Percentiles rank a stretch among this genome's conserved stretches.
These are phyloP conservation scores for Plebejus argus DNA, from an alignment of 2,888 invertebrate species.

Conservation along the genomic window DNA sequence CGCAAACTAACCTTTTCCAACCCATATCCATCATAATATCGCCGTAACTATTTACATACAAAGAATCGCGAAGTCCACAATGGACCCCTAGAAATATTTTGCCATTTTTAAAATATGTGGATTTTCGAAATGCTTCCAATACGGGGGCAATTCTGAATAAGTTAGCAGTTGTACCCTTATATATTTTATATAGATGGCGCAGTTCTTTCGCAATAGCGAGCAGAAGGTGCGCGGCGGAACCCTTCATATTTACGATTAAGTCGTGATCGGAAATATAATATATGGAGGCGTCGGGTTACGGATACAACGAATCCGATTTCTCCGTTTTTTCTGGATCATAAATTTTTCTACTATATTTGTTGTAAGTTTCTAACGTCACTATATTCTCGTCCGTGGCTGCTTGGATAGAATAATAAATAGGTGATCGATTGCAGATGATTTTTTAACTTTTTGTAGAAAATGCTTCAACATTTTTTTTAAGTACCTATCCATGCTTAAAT, in stretches of 20 bases:
- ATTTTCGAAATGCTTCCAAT: slow-evolving; percentile 18
- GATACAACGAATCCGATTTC: slow-evolving; percentile 35
- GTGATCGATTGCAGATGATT: background rate
- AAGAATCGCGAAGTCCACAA: slow-evolving; percentile 19
- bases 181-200: slow-evolving; percentile 78
- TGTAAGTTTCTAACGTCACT: slow-evolving; percentile 11
- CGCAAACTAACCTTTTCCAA: slow-evolving; percentile 4
- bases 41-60: slow-evolving; percentile 4
- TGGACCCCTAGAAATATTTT: background rate
- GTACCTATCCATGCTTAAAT: no score
- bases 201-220: slow-evolving; percentile 78
- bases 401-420: background rate
- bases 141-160: slow-evolving; percentile 33
- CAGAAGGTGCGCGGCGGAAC: slow-evolving; percentile 74
- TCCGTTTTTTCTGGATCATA: slow-evolving; percentile 17
- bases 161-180: slow-evolving; percentile 51
- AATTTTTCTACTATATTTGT: slow-evolving; percentile 20
- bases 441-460: background rate
- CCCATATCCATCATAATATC: slow-evolving; percentile 23
- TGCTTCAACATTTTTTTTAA: no score
- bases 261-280: slow-evolving; percentile 79
- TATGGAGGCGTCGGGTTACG: slow-evolving; percentile 55
- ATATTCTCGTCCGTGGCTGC: background rate
- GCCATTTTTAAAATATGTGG: slow-evolving; percentile 27
- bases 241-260: slow-evolving; percentile 81